Evolutionary conservation across 1,140 invertebrate genomes (phyloP), one percentile per base, ranked within the genome.

Genomic region (Monochamus saltuarius): DNA sequence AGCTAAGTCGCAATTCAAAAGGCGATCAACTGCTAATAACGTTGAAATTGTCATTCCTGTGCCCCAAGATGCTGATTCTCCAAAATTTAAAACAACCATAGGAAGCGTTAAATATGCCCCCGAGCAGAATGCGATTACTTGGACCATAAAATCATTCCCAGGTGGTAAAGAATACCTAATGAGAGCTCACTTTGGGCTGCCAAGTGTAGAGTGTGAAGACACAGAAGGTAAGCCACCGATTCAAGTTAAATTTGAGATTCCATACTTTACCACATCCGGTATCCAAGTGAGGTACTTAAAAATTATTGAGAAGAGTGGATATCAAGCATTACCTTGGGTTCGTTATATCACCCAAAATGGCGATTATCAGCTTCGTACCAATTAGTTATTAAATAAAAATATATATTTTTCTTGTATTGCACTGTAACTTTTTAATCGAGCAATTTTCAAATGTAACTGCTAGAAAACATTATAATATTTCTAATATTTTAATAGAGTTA

Each of bases 61-160:
- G 9, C 98, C 97, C 13, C 89, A 89, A 46, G 98, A 99, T 83
- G 97, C 95, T 1, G 97, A 99, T 78, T 95, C 95, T 13, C 97
- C 97, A 0, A 99, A 98, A 80, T 99, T 99, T 73, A 99, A 99
- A 79, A 98, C 97, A 0, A 96, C 95, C 1, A 94, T 98, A 67
- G 98, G 98, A 11, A 96, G 90, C 78, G 96, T 97, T 19, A 98
- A 97, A 74, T 99, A 99, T 78, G 93, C 94, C 1, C 97, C 97
- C 0, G 97, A 99, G 76, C 90, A 95, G 72, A 98, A 94, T 82
- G 94, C 95, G 29, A 95, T 99, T 36, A 94, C 97, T 17, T 99
- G 98, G 98, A 97, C 91, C n/a, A 96, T 99, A 54, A 99, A 99
- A 78, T 98, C 96, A 29, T 99, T 99, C 77, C 98, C 97, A 59